Conservation (phyloP, 1,140 invertebrate genomes). For the Drosophila triauraria region DNA sequence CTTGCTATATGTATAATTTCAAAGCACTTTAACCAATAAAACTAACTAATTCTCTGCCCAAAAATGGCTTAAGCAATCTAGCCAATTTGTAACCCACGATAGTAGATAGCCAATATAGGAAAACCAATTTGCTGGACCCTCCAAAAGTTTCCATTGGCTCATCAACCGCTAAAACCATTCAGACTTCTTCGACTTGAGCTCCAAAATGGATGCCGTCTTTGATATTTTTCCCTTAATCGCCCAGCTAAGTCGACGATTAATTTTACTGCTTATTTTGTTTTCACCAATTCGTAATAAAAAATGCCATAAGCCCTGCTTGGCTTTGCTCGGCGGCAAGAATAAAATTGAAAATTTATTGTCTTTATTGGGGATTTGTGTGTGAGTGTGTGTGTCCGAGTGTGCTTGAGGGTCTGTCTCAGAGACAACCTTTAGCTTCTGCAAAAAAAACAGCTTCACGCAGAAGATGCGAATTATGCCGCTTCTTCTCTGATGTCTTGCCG, state of each 20-base stretch:
- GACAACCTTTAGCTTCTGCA: conserved; percentile 71
- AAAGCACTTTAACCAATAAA: neutral
- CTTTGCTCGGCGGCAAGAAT: conserved; percentile 56
- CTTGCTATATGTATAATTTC: neutral
- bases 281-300: conserved; percentile 68
- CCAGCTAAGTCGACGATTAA: conserved; percentile 76
- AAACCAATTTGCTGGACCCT: neutral
- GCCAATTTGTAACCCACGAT: conserved; percentile 6
- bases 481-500: conserved; percentile 28
- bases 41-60: neutral
- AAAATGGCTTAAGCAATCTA: conserved; percentile 2
- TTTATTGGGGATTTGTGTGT: conserved; percentile 43
- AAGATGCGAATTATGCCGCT: conserved; percentile 45
- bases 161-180: conserved; percentile 13
- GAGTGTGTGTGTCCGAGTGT: conserved; percentile 1
- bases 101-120: conserved; percentile 30
- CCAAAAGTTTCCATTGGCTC: conserved; percentile 26
- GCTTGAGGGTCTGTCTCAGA: conserved; percentile 29
- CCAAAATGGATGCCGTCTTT: conserved; percentile 67
- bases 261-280: conserved; percentile 82
- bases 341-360: conserved; percentile 82
- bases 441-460: conserved; percentile 12
- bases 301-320: conserved; percentile 46
- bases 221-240: conserved; percentile 51
- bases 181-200: conserved; percentile 1